Percentiles rank a stretch among this genome's conserved stretches.
Evolutionary conservation across 2,113 vertebrate genomes (phyloP).

Genomic region (Sebastes fasciatus): DNA sequence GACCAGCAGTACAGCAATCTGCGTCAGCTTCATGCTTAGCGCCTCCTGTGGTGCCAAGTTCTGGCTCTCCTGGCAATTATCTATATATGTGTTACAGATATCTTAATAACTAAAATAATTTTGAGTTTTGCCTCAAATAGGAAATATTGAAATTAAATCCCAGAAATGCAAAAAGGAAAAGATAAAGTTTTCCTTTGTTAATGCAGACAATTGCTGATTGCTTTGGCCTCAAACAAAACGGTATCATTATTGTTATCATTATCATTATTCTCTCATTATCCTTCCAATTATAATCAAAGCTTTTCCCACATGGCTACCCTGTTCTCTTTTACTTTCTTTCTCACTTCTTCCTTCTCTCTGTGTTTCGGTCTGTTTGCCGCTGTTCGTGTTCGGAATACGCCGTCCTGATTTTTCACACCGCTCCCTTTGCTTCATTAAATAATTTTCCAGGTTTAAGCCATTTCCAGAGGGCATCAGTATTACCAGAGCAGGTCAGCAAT

Average conservation of each 20-base stretch:
- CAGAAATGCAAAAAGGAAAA: constrained; percentile 26
- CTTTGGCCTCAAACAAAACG: constrained; percentile 59
- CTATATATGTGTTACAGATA: constrained; percentile 49
- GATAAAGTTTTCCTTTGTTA: constrained; percentile 36
- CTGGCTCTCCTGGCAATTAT: constrained; percentile 48
- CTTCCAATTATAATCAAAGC: constrained; percentile 63
- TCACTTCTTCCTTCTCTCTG: background rate
- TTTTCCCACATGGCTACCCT: constrained; percentile 43
- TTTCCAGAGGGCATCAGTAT: constrained; percentile 35
- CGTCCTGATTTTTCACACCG: constrained; percentile 2
- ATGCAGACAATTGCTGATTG: constrained; percentile 41
- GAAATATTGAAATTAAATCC: constrained; percentile 54
- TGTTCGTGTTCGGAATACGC: constrained; percentile 18
- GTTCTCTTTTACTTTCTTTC: constrained; percentile 21
- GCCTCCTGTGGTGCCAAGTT: constrained; percentile 46
- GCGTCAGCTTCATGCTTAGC: constrained; percentile 42
- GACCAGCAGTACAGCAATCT: constrained; percentile 40
- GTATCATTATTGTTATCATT: constrained; percentile 57
- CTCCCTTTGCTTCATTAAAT: constrained; percentile 51
- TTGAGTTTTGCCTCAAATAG: constrained; percentile 17
- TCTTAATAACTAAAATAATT: constrained; percentile 44
- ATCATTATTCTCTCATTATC: constrained; percentile 69
- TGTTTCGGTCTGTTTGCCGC: background rate
- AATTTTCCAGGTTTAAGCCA: constrained; percentile 29
- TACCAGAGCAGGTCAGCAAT: constrained; percentile 36